Evolutionary conservation across 2,888 invertebrate genomes (phyloP), one percentile per base, ranked within the genome.

Genomic region (Matsumyia berberina): DNA sequence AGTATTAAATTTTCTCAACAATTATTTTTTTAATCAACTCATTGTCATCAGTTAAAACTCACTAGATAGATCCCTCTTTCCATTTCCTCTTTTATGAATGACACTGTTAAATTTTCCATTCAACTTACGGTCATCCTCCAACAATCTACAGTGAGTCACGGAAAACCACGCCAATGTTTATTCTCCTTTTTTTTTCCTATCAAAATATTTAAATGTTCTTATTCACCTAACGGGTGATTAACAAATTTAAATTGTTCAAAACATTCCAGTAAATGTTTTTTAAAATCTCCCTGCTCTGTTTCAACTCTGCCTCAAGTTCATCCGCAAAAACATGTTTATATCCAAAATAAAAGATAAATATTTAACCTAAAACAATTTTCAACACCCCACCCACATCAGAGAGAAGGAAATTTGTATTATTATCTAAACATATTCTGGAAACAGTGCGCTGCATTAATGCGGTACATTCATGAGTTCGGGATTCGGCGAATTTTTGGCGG

Each of bases 381-480:
- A 76, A 76, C 76, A 76, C 58, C 80, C 60, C 74, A 46, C 80
- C 80, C 74, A 74, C 80, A 74, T 55, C 67, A 67, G n/a, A 31
- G 66, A 37, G 33, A 37, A 60, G 29, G 35, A 60, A 69, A 60
- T 55, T 69, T 55, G 53, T 74, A 74, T 80, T 74, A 69, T 74
- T 74, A 74, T 80, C 67, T 80, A 80, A 80, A 80, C 80, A 80
- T 35, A 62, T 80, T 80, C 46, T 55, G 46, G 42, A 58, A 66
- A 58, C 44, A 55, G 15, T 24, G 6, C 24, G 39, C 31, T 35
- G 8, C 44, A n/a, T n/a, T 67, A 66, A 66, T 67, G 55, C 39
- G 17, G 39, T 57, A 66, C 73, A 64, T 55, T 57, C 69, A 73
- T 35, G 37, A 58, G 19, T 37, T 44, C 49, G 33, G 44, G 73